phyloP scores from a whole-genome alignment of 1,140 invertebrate genomes.

The Lasioglossum baleicum region DNA sequence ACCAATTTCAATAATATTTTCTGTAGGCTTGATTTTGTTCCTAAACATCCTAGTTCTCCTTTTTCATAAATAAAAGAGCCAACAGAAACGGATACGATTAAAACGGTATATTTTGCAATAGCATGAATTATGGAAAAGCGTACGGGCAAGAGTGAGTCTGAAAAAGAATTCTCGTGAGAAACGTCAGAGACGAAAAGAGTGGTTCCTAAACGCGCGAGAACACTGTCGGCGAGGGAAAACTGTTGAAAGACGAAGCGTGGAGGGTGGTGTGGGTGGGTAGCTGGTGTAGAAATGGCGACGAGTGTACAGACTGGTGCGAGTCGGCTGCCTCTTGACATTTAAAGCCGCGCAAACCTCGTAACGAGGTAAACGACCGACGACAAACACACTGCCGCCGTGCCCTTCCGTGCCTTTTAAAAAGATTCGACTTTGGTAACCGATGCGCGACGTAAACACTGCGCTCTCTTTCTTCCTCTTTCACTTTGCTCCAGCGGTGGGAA shows the following conservation, averaged over 20 bases:
- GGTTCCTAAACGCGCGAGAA: background rate
- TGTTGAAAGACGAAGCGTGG: background rate
- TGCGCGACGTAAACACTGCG: background rate
- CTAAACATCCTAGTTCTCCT: no score
- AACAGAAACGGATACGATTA: no score
- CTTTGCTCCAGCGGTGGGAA: background rate
- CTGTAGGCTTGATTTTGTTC: no score
- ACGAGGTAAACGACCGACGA: conserved; percentile 47
- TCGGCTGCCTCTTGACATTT: conserved; percentile 34
- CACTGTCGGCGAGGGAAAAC: conserved; percentile 5
- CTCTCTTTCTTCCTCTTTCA: background rate
- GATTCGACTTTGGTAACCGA: conserved; percentile 8
- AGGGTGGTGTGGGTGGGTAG: no score
- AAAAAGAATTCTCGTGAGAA: background rate
- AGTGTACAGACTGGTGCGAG: conserved; percentile 1
- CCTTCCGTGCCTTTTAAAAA: conserved; percentile 15
- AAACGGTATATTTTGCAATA: no score
- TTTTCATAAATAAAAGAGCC: no score
- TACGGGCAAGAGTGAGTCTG: no score
- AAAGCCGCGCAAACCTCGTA: conserved; percentile 35
- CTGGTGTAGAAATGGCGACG: background rate
- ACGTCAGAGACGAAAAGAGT: background rate
- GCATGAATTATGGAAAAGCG: no score
- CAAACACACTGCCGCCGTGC: conserved; percentile 4
- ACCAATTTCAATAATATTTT: no score